phyloP scores from a whole-genome alignment of 2,888 invertebrate species.

The Ischnus inquisitorius region DNA sequence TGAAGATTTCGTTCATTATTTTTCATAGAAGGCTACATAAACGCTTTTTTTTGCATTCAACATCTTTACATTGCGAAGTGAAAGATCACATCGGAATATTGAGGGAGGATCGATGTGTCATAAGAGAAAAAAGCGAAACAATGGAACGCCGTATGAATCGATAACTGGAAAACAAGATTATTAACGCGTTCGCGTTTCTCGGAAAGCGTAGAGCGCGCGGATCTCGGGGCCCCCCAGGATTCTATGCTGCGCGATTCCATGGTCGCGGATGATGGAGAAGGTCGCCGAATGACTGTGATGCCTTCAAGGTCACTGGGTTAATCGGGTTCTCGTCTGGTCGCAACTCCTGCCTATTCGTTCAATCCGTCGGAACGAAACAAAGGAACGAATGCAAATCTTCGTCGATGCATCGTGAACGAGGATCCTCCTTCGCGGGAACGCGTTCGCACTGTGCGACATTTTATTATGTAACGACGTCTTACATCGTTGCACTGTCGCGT shows the following conservation, averaged over 20 bases:
- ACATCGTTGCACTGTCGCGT: conserved; percentile 5
- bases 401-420: conserved; percentile 41
- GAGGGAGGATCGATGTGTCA: conserved; percentile 20
- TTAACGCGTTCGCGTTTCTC: conserved; percentile 58
- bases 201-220: conserved; percentile 33
- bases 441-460: conserved; percentile 1
- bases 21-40: no score
- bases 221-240: conserved; percentile 10
- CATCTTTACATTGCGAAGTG: no score
- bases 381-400: conserved; percentile 40
- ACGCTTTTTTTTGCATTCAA: no score
- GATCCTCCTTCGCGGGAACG: conserved; percentile 9
- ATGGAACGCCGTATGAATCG: conserved; percentile 45
- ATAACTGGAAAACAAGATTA: conserved; percentile 54
- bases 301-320: conserved; percentile 45
- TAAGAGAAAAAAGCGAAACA: conserved; percentile 21
- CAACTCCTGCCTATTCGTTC: background rate
- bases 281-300: conserved; percentile 47
- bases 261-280: conserved; percentile 63
- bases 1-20: no score
- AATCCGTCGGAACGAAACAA: conserved; percentile 46
- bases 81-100: no score
- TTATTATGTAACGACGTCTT: conserved; percentile 31
- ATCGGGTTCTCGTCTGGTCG: conserved; percentile 37
- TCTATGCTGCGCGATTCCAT: conserved; percentile 41